phyloP scores from a whole-genome alignment of 1,140 invertebrate species.

The Drosophila bipectinata region DNA sequence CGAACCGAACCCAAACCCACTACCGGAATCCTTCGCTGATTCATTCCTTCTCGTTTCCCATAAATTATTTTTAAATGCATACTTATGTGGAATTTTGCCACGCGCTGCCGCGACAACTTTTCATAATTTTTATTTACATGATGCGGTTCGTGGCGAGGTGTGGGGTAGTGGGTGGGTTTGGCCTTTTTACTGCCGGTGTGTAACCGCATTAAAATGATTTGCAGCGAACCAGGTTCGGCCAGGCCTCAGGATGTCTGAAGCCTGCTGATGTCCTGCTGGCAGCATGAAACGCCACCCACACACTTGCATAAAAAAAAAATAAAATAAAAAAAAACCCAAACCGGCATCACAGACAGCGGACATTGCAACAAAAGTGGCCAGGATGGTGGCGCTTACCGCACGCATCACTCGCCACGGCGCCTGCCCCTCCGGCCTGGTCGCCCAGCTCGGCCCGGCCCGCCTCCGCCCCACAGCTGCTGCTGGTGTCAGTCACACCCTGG shows the following conservation, averaged over 20 bases:
- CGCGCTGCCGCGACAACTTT: conserved; percentile 64
- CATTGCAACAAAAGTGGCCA: conserved; percentile 38
- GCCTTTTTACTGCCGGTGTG: background rate
- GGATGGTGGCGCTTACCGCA: conserved; percentile 26
- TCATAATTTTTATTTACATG: conserved; percentile 70
- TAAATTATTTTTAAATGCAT: conserved; percentile 75
- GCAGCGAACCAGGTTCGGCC: conserved; percentile 16
- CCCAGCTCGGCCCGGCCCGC: background rate
- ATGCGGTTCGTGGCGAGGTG: conserved; percentile 20
- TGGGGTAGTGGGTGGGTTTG: background rate
- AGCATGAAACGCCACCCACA: background rate
- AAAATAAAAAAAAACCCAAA: conserved; percentile 2
- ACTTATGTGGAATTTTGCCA: conserved; percentile 71
- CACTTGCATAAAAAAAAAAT: background rate
- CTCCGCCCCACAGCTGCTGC: background rate
- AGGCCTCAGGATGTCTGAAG: conserved; percentile 18
- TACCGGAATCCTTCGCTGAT: conserved; percentile 9
- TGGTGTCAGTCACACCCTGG: conserved; percentile 21
- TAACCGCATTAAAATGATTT: conserved; percentile 65
- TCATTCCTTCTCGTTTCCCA: conserved; percentile 40
- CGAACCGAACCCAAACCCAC: background rate
- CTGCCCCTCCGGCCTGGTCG: background rate
- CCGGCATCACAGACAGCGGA: conserved; percentile 7
- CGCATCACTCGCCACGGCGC: conserved; percentile 21
- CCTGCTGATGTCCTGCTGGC: conserved; percentile 13